These are phyloP conservation scores for Drosophila oshimai DNA, from an alignment of 1,140 invertebrate species.

Conservation along the genomic window DNA sequence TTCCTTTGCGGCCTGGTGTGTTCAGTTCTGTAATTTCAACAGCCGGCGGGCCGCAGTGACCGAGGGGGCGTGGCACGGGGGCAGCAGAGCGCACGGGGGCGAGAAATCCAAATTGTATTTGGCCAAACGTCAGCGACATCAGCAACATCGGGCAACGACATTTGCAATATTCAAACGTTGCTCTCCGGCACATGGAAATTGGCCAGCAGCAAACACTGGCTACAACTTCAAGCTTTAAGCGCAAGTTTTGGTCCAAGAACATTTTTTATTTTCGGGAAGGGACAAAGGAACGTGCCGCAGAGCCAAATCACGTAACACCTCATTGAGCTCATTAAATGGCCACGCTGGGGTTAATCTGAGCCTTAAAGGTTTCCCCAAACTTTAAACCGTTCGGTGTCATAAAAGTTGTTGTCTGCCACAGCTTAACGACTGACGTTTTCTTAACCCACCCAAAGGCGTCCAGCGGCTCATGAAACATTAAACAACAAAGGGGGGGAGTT, in stretches of 20 bases:
- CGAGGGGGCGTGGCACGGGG: neutral
- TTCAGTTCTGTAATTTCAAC: constrained; percentile 61
- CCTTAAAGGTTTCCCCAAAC: constrained; percentile 13
- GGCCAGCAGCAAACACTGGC: neutral
- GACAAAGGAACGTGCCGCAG: constrained; percentile 50
- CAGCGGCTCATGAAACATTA: constrained; percentile 58
- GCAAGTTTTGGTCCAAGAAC: constrained; percentile 4
- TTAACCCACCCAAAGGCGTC: constrained; percentile 33
- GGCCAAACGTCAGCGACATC: constrained; percentile 36
- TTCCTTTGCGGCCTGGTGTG: constrained; percentile 20
- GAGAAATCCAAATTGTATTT: constrained; percentile 66
- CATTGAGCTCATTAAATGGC: constrained; percentile 70
- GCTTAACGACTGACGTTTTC: constrained; percentile 32
- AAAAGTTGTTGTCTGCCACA: constrained; percentile 24
- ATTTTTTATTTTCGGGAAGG: constrained; percentile 2
- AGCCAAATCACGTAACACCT: constrained; percentile 65
- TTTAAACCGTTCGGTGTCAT: constrained; percentile 23
- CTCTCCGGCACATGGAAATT: constrained; percentile 39
- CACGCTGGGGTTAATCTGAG: constrained; percentile 36
- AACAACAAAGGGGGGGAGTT: constrained; percentile 16
- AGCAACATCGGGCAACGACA: constrained; percentile 55
- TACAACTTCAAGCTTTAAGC: constrained; percentile 4
- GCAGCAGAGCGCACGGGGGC: neutral
- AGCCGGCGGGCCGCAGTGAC: constrained; percentile 18
- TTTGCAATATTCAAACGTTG: constrained; percentile 70